Evolutionary conservation across 2,888 invertebrate species (phyloP).

Genomic region (Drosophila demipolita): DNA sequence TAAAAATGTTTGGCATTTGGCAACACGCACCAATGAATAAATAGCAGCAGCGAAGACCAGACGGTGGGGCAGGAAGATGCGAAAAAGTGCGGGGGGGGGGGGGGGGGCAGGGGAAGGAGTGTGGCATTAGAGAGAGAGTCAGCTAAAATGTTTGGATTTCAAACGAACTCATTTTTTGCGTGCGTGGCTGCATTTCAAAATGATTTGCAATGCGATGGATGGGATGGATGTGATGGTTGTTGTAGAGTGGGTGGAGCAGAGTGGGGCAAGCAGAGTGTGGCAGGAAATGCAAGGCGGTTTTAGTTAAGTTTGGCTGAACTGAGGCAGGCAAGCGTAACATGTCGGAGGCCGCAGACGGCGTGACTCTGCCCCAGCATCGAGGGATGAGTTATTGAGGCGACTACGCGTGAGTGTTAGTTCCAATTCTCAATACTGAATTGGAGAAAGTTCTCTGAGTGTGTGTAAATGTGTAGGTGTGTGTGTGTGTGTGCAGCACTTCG

Average conservation of each 20-base stretch:
- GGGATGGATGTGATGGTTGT: constrained; percentile 14
- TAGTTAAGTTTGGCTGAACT: constrained; percentile 55
- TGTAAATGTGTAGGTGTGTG: constrained; percentile 38
- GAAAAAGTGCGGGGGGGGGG: no score
- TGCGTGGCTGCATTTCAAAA: constrained; percentile 78
- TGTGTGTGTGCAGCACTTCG: constrained; percentile 44
- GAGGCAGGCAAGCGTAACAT: constrained; percentile 63
- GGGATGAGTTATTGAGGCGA: constrained; percentile 72
- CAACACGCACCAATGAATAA: constrained; percentile 78
- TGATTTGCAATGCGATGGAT: constrained; percentile 67
- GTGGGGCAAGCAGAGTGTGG: no score
- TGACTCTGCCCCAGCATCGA: constrained; percentile 54
- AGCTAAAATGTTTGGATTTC: constrained; percentile 76
- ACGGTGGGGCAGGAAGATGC: not conserved
- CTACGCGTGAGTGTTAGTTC: constrained; percentile 62
- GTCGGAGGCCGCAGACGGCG: constrained; percentile 74
- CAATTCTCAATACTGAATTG: constrained; percentile 17
- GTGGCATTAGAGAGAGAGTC: constrained; percentile 24
- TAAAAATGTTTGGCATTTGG: constrained; percentile 79
- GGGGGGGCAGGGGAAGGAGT: not conserved
- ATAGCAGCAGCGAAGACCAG: constrained; percentile 34
- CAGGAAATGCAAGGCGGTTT: constrained; percentile 72
- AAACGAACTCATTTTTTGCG: constrained; percentile 79
- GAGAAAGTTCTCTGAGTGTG: constrained; percentile 4
- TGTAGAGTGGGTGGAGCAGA: constrained; percentile 17